Evolutionary conservation across 37 sponge, comb jelly and placozoan species (phyloP).

Genomic region (Aplysina aerophoba): DNA sequence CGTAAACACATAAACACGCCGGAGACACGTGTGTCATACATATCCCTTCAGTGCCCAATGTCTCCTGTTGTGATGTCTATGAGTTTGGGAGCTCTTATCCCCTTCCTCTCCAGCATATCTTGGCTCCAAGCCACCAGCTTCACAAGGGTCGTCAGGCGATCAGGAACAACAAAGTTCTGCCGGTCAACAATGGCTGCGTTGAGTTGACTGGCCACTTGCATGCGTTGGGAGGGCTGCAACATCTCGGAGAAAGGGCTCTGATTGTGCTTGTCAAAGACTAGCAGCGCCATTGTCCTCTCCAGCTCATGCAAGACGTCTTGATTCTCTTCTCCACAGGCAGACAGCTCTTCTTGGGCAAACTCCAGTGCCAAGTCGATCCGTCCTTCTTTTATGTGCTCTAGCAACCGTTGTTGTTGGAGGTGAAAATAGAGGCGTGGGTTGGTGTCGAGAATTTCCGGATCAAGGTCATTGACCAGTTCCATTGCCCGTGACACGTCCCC

Average conservation of each 20-base stretch:
- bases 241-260: conserved; percentile 74
- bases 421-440: conserved; percentile 85
- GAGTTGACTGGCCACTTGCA: conserved; percentile 86
- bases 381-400: conserved; percentile 79
- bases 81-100: conserved; percentile 59
- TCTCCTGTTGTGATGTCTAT: conserved; percentile 47
- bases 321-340: conserved; percentile 90
- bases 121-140: conserved; percentile 89
- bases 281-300: conserved; percentile 78
- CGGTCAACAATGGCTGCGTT: conserved; percentile 86
- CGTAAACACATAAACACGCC: too few relatives aligned
- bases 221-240: conserved; percentile 78
- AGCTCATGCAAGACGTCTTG: conserved; percentile 83
- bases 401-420: conserved; percentile 86
- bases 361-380: conserved; percentile 70
- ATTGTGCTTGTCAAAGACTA: conserved; percentile 76
- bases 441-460: conserved; percentile 88
- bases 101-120: conserved; percentile 69
- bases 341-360: conserved; percentile 83
- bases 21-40: too few relatives aligned
- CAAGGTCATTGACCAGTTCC: conserved; percentile 84
- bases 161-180: conserved; percentile 65
- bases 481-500: conserved; percentile 83
- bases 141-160: conserved; percentile 73
- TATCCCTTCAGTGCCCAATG: background rate